Percentiles rank a stretch among this genome's conserved stretches.
These are phyloP conservation scores for Aulostomus chinensis DNA, from an alignment of 2,797 vertebrate species.

Conservation along the genomic window DNA sequence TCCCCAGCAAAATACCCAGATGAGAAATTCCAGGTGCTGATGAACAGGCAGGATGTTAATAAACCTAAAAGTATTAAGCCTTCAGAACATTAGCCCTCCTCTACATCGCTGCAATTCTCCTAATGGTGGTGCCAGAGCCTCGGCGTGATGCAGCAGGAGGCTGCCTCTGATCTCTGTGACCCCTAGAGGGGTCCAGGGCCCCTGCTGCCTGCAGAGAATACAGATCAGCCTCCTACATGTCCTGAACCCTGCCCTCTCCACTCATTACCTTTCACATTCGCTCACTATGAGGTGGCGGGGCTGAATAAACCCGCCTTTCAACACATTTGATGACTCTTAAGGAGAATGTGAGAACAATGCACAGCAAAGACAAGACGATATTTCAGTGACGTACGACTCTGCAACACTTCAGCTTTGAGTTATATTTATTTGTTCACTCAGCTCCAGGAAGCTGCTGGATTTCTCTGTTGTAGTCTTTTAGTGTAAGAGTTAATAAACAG, in stretches of 20 bases:
- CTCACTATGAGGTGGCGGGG: slow-evolving; percentile 43
- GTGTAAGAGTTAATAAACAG: slow-evolving; percentile 52
- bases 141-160: slow-evolving; percentile 48
- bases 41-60: slow-evolving; percentile 56
- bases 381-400: slow-evolving; percentile 19
- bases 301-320: slow-evolving; percentile 26
- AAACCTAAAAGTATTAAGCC: slow-evolving; percentile 48
- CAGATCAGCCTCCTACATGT: slow-evolving; percentile 64
- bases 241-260: slow-evolving; percentile 58
- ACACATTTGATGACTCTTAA: slow-evolving; percentile 24
- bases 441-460: slow-evolving; percentile 25
- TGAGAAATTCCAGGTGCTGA: slow-evolving; percentile 63
- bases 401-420: slow-evolving; percentile 15
- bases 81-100: slow-evolving; percentile 40
- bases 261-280: slow-evolving; percentile 71
- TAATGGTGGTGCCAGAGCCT: slow-evolving; percentile 34
- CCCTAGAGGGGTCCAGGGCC: slow-evolving; percentile 48
- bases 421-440: slow-evolving; percentile 33
- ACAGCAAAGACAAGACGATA: slow-evolving; percentile 9
- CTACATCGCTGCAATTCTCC: slow-evolving; percentile 28
- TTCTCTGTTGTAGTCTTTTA: slow-evolving; percentile 42
- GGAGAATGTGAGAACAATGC: no score
- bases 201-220: slow-evolving; percentile 62
- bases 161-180: slow-evolving; percentile 60
- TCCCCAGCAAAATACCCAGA: slow-evolving; percentile 56